Evolutionary conservation across 2,113 vertebrate species (phyloP), one percentile per base, ranked within the genome.

Genomic region (Pagrus major): DNA sequence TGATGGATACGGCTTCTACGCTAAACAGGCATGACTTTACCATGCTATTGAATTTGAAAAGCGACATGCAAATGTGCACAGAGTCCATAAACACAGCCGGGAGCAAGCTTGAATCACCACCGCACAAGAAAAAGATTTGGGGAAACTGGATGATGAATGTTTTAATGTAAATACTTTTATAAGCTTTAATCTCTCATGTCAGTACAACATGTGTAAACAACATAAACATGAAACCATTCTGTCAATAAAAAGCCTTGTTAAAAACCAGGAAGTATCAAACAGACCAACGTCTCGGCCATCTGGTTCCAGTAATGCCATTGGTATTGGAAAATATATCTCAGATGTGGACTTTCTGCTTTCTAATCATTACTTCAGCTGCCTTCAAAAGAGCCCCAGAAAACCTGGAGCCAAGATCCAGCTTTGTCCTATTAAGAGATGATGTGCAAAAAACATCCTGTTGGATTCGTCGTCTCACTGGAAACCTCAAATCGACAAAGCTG

Each of bases 271-370:
- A 88, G 88, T 83, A 86, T 91, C 81, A 86, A 86, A 82, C 63
- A 39, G 76, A 81, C 78, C 72, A 83, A 76, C 67, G 25, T 82
- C 79, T 87, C 67, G 42, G 47, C 85, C 93, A 93, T 93, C 77
- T 94, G 93, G 76, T 92, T 94, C 65, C 74, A 91, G 85, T 93
- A 91, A 93, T 64, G 65, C 54, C 73, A 75, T 79, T 73, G 74
- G 79, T 82, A 91, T 88, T 87, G 85, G 87, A 77, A 93, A 93
- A 93, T 91, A 71, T 81, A 85, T 93, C 76, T 94, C 93, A 94
- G 92, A 93, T 94, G 93, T 93, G 83, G 87, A 89, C 86, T 68
- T 65, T n/a, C n/a, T 72, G 63, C 83, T 88, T 86, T 91, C 86
- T 90, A 89, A 91, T 91, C 86, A 91, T 92, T 86, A 86, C 85